Base-by-base conservation (phyloP, 2,113 vertebrate genomes). In the Alethe castanea region DNA sequence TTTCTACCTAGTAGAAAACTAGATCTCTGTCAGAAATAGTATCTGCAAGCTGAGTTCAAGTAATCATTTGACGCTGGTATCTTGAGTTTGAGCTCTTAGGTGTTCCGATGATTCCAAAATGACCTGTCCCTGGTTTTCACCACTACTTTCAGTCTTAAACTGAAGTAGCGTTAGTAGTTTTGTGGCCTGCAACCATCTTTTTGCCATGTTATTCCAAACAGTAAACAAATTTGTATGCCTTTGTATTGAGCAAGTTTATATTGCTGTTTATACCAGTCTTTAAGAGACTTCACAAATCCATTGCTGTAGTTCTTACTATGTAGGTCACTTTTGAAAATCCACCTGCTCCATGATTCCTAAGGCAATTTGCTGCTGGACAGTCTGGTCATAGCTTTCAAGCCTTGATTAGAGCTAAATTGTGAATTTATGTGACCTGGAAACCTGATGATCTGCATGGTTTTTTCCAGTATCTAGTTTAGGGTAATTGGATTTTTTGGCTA, bases 281-380 rank as follows among this genome's bases (percentile, higher is more conserved):
- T 38, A 66, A 70, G 9, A 42, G 5, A 47, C 42, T 76, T 42
- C 9, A 6, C 52, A 67, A 88, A 80, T 11, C 38, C 14, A 14
- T 57, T 90, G 20, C 26, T 44, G 1, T 62, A 47, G 42, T 78
- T 42, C 11, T 72, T 59, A 31, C 33, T 31, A 3, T 36, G 18
- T 31, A 60, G 45, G 18, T 76, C 8, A 26, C 28, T 69, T 76
- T 28, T 73, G 31, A 44, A 86, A 84, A 83, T n/a, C 4, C 0
- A 3, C 2, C 6, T 70, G 8, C 20, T 61, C 11, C 2, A 0
- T 61, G 31, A 23, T 84, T 35, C 25, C 6, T 9, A 9, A 31
- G 42, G 23, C 14, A 28, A 5, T 61, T 84, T 61, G 9, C 17
- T 76, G 31, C 50, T 83, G 17, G 7, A 22, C 33, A 38, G 16